Evolutionary conservation across 2,797 vertebrate genomes (phyloP).

Genomic region (Meriones psammophilus): DNA sequence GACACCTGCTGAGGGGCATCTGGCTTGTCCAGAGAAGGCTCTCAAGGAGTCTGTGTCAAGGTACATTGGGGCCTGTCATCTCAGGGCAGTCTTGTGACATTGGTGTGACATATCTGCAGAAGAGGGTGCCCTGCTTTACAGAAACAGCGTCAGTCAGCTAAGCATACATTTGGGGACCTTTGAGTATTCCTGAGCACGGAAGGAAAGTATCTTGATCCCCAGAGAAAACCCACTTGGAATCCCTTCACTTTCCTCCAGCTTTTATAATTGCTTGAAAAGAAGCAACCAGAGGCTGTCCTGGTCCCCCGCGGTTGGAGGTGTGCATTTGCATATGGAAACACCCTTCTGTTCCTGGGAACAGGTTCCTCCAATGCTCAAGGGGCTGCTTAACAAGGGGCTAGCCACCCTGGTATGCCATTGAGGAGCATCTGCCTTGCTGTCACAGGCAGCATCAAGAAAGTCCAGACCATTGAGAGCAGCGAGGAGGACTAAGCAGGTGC

Average conservation of each 20-base stretch:
- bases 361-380: constrained; percentile 49
- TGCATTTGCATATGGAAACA: constrained; percentile 71
- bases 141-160: not conserved
- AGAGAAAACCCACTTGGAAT: constrained; percentile 21
- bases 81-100: not conserved
- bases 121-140: not conserved
- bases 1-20: not conserved
- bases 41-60: not conserved
- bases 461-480: fast-evolving
- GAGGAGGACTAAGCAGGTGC: not conserved
- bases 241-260: constrained; percentile 41
- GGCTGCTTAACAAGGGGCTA: constrained; percentile 48
- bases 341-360: not conserved
- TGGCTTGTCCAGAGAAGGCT: not conserved
- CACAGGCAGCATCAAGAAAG: not conserved
- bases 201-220: not conserved
- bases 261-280: constrained; percentile 65
- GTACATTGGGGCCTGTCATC: not conserved
- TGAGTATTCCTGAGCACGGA: not conserved
- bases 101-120: not conserved
- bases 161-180: too few relatives aligned
- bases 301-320: constrained; percentile 54
- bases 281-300: constrained; percentile 55
- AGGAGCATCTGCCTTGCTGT: not conserved
- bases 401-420: not conserved